Evolutionary conservation across 92 coral and sea anemone genomes (phyloP).

Genomic region (Micromussa lordhowensis): DNA sequence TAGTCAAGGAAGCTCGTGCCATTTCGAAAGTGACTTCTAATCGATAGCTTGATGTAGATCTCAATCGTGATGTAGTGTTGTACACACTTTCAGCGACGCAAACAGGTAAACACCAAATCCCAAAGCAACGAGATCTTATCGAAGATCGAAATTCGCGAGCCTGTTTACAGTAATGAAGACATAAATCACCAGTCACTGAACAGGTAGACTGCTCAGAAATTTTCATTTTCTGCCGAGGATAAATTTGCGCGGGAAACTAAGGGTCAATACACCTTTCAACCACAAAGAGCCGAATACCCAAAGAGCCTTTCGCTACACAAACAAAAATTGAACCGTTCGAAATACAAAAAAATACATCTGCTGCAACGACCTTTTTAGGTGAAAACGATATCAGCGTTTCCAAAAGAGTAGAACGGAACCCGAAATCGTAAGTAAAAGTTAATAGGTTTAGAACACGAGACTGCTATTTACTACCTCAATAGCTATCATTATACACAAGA

Average conservation of each 20-base stretch:
- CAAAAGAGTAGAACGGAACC: neutral
- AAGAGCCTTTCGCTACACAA: slow-evolving; percentile 26
- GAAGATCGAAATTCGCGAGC: no score
- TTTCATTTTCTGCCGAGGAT: neutral
- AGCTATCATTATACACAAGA: neutral
- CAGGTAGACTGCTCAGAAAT: neutral
- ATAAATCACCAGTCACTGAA: neutral
- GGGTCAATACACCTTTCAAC: neutral
- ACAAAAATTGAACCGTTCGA: neutral
- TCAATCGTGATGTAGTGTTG: neutral
- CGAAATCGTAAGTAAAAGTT: neutral
- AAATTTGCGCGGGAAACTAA: slow-evolving; percentile 50
- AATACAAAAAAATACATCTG: slow-evolving; percentile 6
- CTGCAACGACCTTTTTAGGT: neutral
- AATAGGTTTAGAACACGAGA: slow-evolving; percentile 7
- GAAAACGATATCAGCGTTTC: neutral
- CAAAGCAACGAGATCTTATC: neutral
- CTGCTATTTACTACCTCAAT: neutral
- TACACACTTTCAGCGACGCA: neutral
- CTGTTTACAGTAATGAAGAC: neutral
- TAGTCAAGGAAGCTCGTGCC: neutral
- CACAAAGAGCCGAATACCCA: neutral
- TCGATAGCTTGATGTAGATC: neutral
- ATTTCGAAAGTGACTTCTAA: neutral
- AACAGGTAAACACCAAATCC: slow-evolving; percentile 9